phyloP scores from a whole-genome alignment of 2,888 invertebrate genomes.

The Lochmaea capreae region DNA sequence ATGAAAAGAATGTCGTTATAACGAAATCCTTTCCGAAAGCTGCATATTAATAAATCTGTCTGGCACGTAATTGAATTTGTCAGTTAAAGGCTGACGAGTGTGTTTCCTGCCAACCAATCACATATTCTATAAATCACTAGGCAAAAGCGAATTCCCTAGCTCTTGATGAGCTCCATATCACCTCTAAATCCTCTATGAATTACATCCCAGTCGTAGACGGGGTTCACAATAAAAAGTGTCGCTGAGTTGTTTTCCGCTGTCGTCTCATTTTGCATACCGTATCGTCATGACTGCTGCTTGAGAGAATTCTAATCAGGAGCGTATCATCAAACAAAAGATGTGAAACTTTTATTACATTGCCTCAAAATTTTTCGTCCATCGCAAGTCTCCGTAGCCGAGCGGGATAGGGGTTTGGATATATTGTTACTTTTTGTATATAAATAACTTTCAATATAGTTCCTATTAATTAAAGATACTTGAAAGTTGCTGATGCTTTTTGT shows the following conservation, averaged over 20 bases:
- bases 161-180: conserved; percentile 64
- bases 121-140: conserved; percentile 57
- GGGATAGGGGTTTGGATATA: too few relatives aligned
- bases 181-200: conserved; percentile 62
- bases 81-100: conserved; percentile 45
- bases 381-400: too few relatives aligned
- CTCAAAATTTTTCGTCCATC: too few relatives aligned
- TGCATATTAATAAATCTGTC: conserved; percentile 46
- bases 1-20: conserved; percentile 12
- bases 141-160: conserved; percentile 60
- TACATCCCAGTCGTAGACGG: conserved; percentile 46
- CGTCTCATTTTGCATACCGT: conserved; percentile 31
- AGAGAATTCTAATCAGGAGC: conserved; percentile 2
- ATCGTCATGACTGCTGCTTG: conserved; percentile 20
- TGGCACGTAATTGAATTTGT: conserved; percentile 46
- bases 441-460: too few relatives aligned
- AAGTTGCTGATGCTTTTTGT: too few relatives aligned
- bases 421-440: too few relatives aligned
- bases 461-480: too few relatives aligned
- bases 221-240: conserved; percentile 24
- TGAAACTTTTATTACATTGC: too few relatives aligned
- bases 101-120: conserved; percentile 52
- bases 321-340: background rate
- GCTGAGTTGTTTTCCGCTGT: conserved; percentile 24
- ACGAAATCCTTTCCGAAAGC: conserved; percentile 19